Evolutionary conservation across 2,888 invertebrate genomes (phyloP).

Genomic region (Eutolmus rufibarbis): DNA sequence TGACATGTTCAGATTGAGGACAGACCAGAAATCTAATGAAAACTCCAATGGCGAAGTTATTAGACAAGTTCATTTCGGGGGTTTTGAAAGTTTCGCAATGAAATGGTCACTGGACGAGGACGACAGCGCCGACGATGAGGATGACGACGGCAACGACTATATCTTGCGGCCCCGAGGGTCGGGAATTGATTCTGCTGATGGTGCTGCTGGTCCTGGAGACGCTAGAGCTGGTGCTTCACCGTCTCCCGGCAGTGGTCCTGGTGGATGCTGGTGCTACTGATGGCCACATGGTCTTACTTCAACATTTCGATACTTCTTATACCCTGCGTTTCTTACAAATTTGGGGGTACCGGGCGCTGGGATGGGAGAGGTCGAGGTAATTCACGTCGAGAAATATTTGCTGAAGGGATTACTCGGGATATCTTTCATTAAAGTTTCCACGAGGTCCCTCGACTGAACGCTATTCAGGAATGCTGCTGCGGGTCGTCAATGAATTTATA

Average conservation of each 20-base stretch:
- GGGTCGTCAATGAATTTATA: constrained; percentile 22
- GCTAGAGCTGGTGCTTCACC: background rate
- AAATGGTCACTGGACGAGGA: constrained; percentile 41
- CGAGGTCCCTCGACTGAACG: background rate
- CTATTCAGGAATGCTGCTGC: background rate
- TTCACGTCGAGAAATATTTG: constrained; percentile 5
- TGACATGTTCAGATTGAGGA: constrained; percentile 24
- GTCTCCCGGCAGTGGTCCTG: background rate
- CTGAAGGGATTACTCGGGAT: constrained; percentile 15
- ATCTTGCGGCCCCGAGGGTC: background rate
- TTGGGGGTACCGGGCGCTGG: background rate
- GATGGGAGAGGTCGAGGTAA: background rate
- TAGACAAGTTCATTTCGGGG: constrained; percentile 46
- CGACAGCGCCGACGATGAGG: background rate
- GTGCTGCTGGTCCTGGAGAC: background rate
- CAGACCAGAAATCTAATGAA: constrained; percentile 47
- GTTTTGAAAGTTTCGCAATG: constrained; percentile 44
- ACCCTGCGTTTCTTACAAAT: background rate
- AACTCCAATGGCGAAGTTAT: constrained; percentile 46
- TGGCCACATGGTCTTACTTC: constrained; percentile 5
- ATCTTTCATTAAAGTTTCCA: constrained; percentile 12
- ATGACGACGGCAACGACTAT: background rate
- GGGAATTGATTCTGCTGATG: constrained; percentile 19
- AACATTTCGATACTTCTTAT: constrained; percentile 12
- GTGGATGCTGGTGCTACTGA: background rate